Conservation (phyloP, 2,888 invertebrate genomes). For the Polydesmus complanatus region DNA sequence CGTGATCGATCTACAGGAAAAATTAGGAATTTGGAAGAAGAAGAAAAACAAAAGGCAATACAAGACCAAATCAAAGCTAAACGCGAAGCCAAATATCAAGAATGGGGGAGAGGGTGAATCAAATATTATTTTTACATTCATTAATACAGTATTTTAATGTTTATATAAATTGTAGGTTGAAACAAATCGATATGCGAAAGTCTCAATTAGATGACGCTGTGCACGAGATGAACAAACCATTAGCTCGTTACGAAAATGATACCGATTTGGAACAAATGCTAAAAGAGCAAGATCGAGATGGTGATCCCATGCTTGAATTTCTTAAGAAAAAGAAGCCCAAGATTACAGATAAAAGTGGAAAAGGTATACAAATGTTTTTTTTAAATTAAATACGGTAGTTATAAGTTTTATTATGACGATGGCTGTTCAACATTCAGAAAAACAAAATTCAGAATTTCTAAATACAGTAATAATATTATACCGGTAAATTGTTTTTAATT, state of each 20-base stretch:
- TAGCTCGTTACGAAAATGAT: slow-evolving; percentile 80
- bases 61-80: slow-evolving; percentile 51
- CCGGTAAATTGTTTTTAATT: no score
- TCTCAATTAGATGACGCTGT: slow-evolving; percentile 55
- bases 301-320: slow-evolving; percentile 88
- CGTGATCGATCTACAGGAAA: slow-evolving; percentile 51
- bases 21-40: slow-evolving; percentile 53
- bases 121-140: no score
- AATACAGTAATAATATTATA: no score
- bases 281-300: slow-evolving; percentile 58
- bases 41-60: slow-evolving; percentile 48
- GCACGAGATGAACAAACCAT: slow-evolving; percentile 75
- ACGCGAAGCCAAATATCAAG: slow-evolving; percentile 55
- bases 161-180: slow-evolving; percentile 40
- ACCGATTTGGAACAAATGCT: slow-evolving; percentile 67
- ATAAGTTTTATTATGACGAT: no score
- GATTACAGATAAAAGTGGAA: no score
- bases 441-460: no score
- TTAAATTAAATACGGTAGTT: no score
- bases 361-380: background rate
- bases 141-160: slow-evolving; percentile 3
- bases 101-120: slow-evolving; percentile 77
- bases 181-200: slow-evolving; percentile 58
- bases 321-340: slow-evolving; percentile 59
- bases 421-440: no score